Evolutionary conservation across 2,797 vertebrate genomes (phyloP).

Genomic region (Argya squamiceps): DNA sequence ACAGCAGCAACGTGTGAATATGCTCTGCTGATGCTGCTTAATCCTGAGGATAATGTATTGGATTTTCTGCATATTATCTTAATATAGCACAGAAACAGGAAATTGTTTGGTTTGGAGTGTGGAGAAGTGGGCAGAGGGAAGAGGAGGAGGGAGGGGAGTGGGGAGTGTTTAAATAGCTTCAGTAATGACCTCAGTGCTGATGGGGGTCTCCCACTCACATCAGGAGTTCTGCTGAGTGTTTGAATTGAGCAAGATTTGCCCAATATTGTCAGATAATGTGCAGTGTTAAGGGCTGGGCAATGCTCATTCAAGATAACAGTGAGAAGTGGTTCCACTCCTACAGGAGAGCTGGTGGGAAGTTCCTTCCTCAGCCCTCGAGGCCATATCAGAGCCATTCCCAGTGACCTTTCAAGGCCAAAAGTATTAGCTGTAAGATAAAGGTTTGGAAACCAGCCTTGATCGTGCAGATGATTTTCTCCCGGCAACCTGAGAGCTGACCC

Average conservation of each 20-base stretch:
- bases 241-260: not conserved
- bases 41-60: conserved; percentile 30
- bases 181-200: not conserved
- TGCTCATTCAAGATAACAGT: not conserved
- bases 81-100: not conserved
- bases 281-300: not conserved
- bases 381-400: not conserved
- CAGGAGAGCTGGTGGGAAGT: accelerated
- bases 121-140: not conserved
- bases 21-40: not conserved
- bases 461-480: not conserved
- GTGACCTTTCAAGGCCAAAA: not conserved
- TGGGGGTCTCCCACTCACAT: not conserved
- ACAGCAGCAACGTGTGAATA: not conserved
- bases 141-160: not conserved
- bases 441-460: not conserved
- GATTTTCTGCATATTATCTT: conserved; percentile 25
- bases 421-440: not conserved
- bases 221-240: not conserved
- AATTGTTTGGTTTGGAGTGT: not conserved
- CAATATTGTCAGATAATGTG: not conserved
- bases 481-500: not conserved
- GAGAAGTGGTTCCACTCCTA: not conserved
- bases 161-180: not conserved
- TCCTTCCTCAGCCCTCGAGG: not conserved